Percentiles rank a stretch among this genome's conserved stretches.
Evolutionary conservation across 1,140 invertebrate genomes (phyloP).

Genomic region (Ceratoteleas bidentatus): DNA sequence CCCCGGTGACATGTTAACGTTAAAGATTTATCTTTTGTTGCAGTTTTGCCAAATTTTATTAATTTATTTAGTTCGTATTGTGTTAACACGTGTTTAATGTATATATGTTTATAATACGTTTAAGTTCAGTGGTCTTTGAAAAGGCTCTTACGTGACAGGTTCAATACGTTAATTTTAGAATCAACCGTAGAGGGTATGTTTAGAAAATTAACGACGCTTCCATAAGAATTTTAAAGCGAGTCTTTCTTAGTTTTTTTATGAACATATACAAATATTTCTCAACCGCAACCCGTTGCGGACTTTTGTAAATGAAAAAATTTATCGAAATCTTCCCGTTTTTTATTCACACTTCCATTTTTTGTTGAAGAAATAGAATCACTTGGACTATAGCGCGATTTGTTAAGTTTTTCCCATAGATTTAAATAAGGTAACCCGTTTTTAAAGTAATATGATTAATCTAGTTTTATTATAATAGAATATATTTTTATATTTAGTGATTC

Average conservation of each 20-base stretch:
- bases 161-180: slow-evolving; percentile 12
- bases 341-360: slow-evolving; percentile 4
- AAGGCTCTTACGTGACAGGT: slow-evolving; percentile 14
- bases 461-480: slow-evolving; percentile 39
- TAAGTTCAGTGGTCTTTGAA: slow-evolving; percentile 23
- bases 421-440: slow-evolving; percentile 9
- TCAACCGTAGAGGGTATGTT: neutral
- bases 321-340: neutral
- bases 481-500: slow-evolving; percentile 53
- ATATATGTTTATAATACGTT: slow-evolving; percentile 23
- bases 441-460: slow-evolving; percentile 22
- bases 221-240: too few species aligned
- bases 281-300: neutral
- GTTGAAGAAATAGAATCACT: slow-evolving; percentile 35
- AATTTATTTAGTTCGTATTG: slow-evolving; percentile 7
- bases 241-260: too few species aligned
- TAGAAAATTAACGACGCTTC: slow-evolving; percentile 7
- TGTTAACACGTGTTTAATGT: slow-evolving; percentile 8
- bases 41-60: slow-evolving; percentile 10
- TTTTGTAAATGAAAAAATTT: slow-evolving; percentile 13
- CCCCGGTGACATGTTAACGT: neutral
- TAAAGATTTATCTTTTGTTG: neutral
- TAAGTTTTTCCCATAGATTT: slow-evolving; percentile 9
- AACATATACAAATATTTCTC: neutral
- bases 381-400: slow-evolving; percentile 8